Percentiles rank a stretch among this genome's conserved stretches.
Evolutionary conservation across 2,797 vertebrate species (phyloP).

Genomic region (Myotis daubentonii): DNA sequence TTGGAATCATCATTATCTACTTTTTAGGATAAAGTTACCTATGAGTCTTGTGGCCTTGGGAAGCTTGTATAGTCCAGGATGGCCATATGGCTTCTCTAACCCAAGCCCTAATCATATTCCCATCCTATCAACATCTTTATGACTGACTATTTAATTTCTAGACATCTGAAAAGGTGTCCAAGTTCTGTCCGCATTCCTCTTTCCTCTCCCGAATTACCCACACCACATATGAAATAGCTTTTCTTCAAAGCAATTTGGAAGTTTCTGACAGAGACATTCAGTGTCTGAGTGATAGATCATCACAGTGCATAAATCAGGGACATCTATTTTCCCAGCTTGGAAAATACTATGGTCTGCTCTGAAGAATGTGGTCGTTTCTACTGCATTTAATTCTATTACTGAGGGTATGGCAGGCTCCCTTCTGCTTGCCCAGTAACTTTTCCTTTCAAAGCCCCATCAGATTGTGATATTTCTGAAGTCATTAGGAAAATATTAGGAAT

Average conservation of each 20-base stretch:
- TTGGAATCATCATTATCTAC: not conserved
- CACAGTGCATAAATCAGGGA: not conserved
- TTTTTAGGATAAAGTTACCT: not conserved
- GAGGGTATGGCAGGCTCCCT: not conserved
- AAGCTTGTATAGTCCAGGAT: not conserved
- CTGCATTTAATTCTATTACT: not conserved
- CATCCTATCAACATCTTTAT: not conserved
- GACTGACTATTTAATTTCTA: not conserved
- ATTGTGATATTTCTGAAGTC: not conserved
- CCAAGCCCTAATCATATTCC: not conserved
- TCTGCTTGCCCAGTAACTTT: not conserved
- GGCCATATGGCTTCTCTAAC: not conserved
- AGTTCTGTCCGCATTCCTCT: not conserved
- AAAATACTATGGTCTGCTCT: not conserved
- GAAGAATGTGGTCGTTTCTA: not conserved
- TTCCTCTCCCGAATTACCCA: not conserved
- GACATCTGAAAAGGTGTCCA: not conserved
- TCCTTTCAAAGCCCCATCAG: not conserved
- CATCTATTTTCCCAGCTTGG: not conserved
- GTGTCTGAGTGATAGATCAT: not conserved
- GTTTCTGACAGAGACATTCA: not conserved
- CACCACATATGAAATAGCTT: not conserved
- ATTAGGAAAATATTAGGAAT: slow-evolving; percentile 14
- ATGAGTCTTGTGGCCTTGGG: not conserved
- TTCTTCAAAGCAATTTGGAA: slow-evolving; percentile 31